Percentiles rank a stretch among this genome's conserved stretches.
Conservation (phyloP, 2,113 vertebrate genomes). For the Tragelaphus buxtoni region DNA sequence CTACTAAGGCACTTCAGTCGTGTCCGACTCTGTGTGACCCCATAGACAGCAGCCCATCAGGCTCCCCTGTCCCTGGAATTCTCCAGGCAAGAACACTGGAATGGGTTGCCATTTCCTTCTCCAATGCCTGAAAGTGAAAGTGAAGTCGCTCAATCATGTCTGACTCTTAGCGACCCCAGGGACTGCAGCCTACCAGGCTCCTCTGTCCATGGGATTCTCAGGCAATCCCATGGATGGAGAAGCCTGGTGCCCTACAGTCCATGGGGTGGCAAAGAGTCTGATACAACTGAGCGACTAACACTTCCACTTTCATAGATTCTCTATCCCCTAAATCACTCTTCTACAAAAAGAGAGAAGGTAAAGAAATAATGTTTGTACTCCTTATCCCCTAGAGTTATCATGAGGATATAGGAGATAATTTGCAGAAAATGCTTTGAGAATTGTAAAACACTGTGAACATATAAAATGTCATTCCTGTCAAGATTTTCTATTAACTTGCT, state of each 20-base stretch:
- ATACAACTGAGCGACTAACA: not conserved
- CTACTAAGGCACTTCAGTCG: rapidly evolving
- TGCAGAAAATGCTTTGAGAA: not conserved
- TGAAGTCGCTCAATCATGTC: too few species aligned
- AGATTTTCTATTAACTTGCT: not conserved
- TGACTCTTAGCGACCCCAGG: too few species aligned
- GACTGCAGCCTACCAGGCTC: too few species aligned
- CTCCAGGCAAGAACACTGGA: too few species aligned
- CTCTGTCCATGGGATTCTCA: too few species aligned
- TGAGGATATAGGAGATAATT: not conserved
- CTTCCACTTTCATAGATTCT: not conserved
- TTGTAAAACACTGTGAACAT: not conserved
- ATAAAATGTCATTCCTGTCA: not conserved
- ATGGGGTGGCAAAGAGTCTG: not conserved
- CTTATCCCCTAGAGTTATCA: slow-evolving; percentile 5
- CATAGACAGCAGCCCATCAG: rapidly evolving
- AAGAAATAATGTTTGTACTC: not conserved
- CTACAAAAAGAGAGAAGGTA: not conserved
- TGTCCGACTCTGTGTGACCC: too few species aligned
- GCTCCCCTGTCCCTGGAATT: too few species aligned
- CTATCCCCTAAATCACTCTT: not conserved
- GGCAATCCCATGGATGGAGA: not conserved
- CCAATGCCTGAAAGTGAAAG: too few species aligned
- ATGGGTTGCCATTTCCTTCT: too few species aligned
- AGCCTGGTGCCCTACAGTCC: not conserved